A percentile compares a stretch with the other conserved stretches of the same genome.
Evolutionary conservation across 1,140 invertebrate genomes (phyloP).

Genomic region (Calosoma granatense): DNA sequence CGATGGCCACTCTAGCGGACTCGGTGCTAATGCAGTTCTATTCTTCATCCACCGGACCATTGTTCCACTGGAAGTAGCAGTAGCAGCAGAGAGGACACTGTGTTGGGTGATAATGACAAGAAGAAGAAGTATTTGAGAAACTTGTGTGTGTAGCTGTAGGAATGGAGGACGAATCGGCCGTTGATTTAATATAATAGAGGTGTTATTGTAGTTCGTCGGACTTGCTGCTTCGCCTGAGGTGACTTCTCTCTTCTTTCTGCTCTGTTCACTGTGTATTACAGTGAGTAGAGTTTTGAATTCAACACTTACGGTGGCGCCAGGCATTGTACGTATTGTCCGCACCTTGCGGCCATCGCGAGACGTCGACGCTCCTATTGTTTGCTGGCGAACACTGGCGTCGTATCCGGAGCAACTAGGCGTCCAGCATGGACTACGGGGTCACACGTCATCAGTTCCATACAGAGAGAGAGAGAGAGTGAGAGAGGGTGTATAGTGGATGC

Average conservation of each 20-base stretch:
- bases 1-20: conserved; percentile 1
- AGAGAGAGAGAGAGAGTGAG: no score
- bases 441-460: conserved; percentile 8
- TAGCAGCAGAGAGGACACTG: not conserved
- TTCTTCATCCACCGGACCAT: not conserved
- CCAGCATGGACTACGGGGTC: not conserved
- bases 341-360: conserved; percentile 4
- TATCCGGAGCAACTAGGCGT: not conserved
- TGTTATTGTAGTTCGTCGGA: not conserved
- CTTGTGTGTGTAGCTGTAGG: not conserved
- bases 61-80: not conserved
- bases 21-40: conserved; percentile 2
- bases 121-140: not conserved
- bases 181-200: conserved; percentile 8
- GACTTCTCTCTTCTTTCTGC: not conserved
- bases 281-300: not conserved
- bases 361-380: not conserved
- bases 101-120: conserved; percentile 6
- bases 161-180: no score
- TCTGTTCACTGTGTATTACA: not conserved
- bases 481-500: no score
- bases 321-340: not conserved
- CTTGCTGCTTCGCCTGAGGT: not conserved
- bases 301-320: no score
- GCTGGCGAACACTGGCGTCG: not conserved